These are phyloP conservation scores for Alligator mississippiensis DNA, from an alignment of 2,113 vertebrate genomes.

Conservation along the genomic window DNA sequence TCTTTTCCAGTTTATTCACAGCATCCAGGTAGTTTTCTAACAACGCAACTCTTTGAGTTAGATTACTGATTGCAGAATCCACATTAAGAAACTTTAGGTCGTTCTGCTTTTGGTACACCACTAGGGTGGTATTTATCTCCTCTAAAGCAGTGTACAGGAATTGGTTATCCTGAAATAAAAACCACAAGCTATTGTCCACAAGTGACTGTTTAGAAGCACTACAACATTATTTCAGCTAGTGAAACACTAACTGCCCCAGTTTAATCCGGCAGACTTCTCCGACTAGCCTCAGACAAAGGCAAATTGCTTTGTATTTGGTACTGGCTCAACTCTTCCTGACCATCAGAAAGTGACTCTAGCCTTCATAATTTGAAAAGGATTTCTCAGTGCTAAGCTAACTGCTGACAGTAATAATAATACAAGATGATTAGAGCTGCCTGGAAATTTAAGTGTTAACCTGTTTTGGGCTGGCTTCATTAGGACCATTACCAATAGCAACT, in stretches of 20 bases:
- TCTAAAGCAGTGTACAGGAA: conserved; percentile 74
- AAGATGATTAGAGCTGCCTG: conserved; percentile 24
- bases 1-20: conserved; percentile 63
- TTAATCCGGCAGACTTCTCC: background rate
- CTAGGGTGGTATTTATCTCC: conserved; percentile 73
- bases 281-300: background rate
- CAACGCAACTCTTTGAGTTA: conserved; percentile 70
- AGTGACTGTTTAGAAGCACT: background rate
- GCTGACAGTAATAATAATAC: background rate
- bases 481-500: no score
- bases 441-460: conserved; percentile 67
- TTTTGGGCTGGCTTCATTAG: conserved; percentile 66
- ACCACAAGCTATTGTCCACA: conserved; percentile 22
- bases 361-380: conserved; percentile 39
- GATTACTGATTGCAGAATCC: conserved; percentile 74
- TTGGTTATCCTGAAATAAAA: conserved; percentile 78
- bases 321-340: background rate
- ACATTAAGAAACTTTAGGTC: conserved; percentile 77
- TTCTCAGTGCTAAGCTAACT: conserved; percentile 51
- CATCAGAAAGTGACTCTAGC: conserved; percentile 46
- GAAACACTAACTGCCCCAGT: background rate
- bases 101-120: conserved; percentile 71
- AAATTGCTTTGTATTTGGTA: background rate
- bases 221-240: background rate
- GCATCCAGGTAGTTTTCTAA: conserved; percentile 72